A percentile compares a stretch with the other conserved stretches of the same genome.
These are phyloP conservation scores for Acanthosepion esculentum DNA, from an alignment of 2,888 invertebrate genomes.

Conservation along the genomic window DNA sequence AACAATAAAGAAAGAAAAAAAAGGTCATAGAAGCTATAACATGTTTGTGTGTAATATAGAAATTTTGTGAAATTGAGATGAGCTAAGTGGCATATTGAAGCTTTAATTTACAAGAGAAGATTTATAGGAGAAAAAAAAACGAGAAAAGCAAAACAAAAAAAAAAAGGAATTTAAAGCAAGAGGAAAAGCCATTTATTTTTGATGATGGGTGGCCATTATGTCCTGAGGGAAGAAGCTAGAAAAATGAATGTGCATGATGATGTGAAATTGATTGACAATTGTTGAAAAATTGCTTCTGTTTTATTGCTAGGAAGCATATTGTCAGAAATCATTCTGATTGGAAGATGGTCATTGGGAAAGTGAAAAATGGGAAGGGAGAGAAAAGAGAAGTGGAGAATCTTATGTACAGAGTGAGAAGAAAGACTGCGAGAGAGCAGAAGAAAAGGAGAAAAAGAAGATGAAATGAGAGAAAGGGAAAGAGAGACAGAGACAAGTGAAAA, in stretches of 20 bases:
- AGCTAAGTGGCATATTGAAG: background rate
- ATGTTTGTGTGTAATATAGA: background rate
- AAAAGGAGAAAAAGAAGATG: background rate
- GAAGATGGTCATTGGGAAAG: background rate
- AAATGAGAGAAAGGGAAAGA: background rate
- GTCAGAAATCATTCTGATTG: background rate
- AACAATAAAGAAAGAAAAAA: too few species aligned
- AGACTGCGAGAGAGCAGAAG: background rate
- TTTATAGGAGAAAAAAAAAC: background rate
- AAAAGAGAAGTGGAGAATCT: background rate
- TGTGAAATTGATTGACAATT: background rate
- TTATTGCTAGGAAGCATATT: background rate
- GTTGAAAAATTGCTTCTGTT: background rate
- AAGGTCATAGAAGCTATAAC: background rate
- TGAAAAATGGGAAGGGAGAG: background rate
- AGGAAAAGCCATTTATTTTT: background rate
- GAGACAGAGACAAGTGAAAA: too few species aligned
- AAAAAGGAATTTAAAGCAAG: background rate
- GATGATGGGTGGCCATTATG: background rate
- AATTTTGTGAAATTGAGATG: background rate
- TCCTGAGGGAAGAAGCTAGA: background rate
- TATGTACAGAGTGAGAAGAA: background rate
- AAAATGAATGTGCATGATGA: background rate
- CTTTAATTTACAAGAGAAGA: background rate
- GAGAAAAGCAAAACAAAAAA: background rate